Evolutionary conservation across 2,888 invertebrate genomes (phyloP), one percentile per base, ranked within the genome.

Genomic region (Alloplasta piceator): DNA sequence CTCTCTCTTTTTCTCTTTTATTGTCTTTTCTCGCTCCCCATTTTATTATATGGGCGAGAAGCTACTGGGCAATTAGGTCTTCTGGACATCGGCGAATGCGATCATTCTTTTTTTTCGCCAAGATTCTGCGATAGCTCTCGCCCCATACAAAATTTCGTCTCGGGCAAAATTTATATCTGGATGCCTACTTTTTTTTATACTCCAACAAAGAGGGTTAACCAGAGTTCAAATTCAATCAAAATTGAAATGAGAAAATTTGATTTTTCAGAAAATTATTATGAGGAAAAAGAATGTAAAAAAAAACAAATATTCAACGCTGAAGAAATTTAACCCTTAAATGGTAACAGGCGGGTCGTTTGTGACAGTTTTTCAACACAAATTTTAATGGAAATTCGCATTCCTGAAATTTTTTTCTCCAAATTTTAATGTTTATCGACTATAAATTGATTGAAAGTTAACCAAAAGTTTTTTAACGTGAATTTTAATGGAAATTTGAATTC

Each of bases 21-120:
- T 12, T 61, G 9, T 72, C 39, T 26, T 5, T 16, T 12, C 36
- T 38, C 10, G 9, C 61, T 36, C 70, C 48, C 70, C 60, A 12
- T 66, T 78, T 75, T 73, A 80, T 68, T 63, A 72, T 55, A 43
- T 39, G 67, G 46, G 61, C 67, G 80, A 72, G 72, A 68, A 80
- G 61, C 50, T 48, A 58, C 67, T 61, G 52, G 72, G 60, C 76
- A 80, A 77, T 80, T 80, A 80, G 58, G 50, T 64, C 48, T 48
- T 36, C 56, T 39, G 55, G 41, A 72, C 67, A 76, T 72, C 16
- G 39, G 46, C 14, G 63, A 73, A 46, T 67, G 55, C 55, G 10
- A 66, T 50, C 48, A 12, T 48, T 48, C 12, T 36, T 39, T 12
- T 9, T 39, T 26, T n/a, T 52, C 26, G n/a, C 74, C 10, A 67